phyloP scores from a whole-genome alignment of 2,888 invertebrate genomes.

The Pandemis corylana region DNA sequence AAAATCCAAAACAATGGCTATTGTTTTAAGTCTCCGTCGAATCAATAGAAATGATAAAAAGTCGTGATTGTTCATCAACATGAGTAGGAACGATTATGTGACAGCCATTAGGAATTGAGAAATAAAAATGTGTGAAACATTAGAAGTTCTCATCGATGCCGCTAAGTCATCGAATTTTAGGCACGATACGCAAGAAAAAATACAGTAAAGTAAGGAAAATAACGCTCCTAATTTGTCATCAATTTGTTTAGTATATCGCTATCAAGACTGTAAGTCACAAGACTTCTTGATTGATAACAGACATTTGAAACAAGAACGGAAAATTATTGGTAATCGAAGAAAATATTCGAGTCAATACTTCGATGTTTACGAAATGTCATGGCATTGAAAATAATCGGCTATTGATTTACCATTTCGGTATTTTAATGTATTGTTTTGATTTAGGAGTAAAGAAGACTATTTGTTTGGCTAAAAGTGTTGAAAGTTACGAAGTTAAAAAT shows the following conservation, averaged over 20 bases:
- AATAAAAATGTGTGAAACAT: neutral
- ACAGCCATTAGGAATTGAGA: neutral
- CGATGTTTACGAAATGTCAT: conserved; percentile 13
- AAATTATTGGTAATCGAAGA: neutral
- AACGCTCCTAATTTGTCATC: too few relatives aligned
- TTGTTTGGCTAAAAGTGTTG: neutral
- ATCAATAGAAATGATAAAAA: conserved; percentile 29
- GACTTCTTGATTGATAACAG: neutral
- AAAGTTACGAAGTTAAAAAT: too few relatives aligned
- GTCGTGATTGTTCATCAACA: conserved; percentile 1
- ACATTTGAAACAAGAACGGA: neutral
- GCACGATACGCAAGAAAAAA: too few relatives aligned
- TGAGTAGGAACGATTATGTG: neutral
- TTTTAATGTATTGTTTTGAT: conserved; percentile 7
- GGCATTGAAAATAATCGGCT: conserved; percentile 21
- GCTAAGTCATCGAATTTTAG: too few relatives aligned
- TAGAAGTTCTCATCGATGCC: neutral
- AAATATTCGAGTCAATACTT: neutral
- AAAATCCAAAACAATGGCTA: conserved; percentile 28
- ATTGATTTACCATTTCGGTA: conserved; percentile 15
- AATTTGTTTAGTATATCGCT: too few relatives aligned
- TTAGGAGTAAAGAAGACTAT: conserved; percentile 1
- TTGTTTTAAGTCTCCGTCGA: conserved; percentile 19
- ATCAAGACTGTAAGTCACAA: too few relatives aligned
- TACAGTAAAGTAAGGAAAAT: too few relatives aligned